Evolutionary conservation across 2,113 vertebrate species (phyloP), one percentile per base, ranked within the genome.

Genomic region (Rallus limicola): DNA sequence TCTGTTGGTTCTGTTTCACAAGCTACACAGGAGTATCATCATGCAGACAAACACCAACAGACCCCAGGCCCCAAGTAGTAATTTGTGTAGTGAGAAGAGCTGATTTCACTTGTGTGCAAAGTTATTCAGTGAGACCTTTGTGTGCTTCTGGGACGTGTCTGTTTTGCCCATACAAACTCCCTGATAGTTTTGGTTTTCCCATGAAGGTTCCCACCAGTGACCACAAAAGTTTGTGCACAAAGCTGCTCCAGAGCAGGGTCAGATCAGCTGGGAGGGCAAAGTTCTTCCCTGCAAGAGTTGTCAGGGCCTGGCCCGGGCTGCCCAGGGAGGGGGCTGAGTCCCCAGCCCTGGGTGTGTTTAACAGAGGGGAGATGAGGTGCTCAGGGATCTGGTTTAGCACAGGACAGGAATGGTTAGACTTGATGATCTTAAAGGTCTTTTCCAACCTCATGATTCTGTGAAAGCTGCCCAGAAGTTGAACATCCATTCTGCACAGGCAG

Each of bases 1-100:
- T 74, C 63, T 90, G 64, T 93, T 96, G 93, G 88, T 81, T 93
- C 80, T 92, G 86, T 91, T 78, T 82, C 91, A 70, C 8, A 5
- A n/a, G 28, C 82, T 58, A 67, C 64, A 24, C 34, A 3, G 18
- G 76, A 76, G 88, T 84, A 92, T 95, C 94, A 92, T 89, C 81
- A 6, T 81, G 46, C 91, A 93, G 53, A 67, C 86, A 84, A 94
- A 84, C 46, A 87, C 52, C 77, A 90, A 26, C 69, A 84, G 56
- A 79, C 9, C 69, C 69, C 82, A 77, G 83, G 71, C 82, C 76
- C 31, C 62, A 5, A 90, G 69, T 8, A 69, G 86, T 59, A 79
- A 82, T 91, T 78, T 91, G 86, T 76, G 77, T 52, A 20, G 62
- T 24, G 77, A 87, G 92, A 59, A 82, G 77, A 78, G 79, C 74